Conservation (phyloP, 2,888 invertebrate genomes). For the Liopterus haemorrhoidalis region DNA sequence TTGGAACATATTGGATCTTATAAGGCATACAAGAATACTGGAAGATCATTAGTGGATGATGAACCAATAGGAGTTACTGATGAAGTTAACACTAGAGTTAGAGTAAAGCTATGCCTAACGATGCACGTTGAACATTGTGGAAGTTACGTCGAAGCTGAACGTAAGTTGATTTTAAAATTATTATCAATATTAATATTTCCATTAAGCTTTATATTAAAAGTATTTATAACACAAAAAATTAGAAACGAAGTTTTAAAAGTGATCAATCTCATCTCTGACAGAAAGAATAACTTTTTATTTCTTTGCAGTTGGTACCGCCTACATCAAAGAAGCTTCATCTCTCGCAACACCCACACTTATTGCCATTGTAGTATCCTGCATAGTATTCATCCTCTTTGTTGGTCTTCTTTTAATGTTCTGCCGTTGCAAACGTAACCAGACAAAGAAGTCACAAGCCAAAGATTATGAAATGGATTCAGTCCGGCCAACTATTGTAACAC, state of each 20-base stretch:
- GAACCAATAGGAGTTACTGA: slow-evolving; percentile 55
- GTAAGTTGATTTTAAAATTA: slow-evolving; percentile 51
- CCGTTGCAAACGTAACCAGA: slow-evolving; percentile 74
- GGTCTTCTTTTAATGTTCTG: slow-evolving; percentile 76
- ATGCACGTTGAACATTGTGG: slow-evolving; percentile 78
- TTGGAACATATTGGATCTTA: slow-evolving; percentile 56
- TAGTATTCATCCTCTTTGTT: slow-evolving; percentile 72
- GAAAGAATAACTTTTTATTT: slow-evolving; percentile 1
- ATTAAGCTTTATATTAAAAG: background rate
- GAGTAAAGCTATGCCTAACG: slow-evolving; percentile 76
- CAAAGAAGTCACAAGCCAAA: slow-evolving; percentile 77
- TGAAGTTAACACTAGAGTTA: slow-evolving; percentile 61
- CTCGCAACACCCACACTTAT: slow-evolving; percentile 72
- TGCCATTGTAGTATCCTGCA: slow-evolving; percentile 71
- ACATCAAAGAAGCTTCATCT: slow-evolving; percentile 71
- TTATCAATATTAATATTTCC: background rate
- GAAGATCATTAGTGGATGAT: slow-evolving; percentile 50
- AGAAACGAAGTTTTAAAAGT: background rate
- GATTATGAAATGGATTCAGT: slow-evolving; percentile 89
- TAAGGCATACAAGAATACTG: slow-evolving; percentile 43
- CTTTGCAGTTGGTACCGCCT: slow-evolving; percentile 69
- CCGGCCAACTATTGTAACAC: slow-evolving; percentile 77
- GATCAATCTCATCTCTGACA: background rate
- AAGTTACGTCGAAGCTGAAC: slow-evolving; percentile 75
- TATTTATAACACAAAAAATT: slow-evolving; percentile 16